Conservation (phyloP, 2,888 invertebrate genomes). For the Nemapogon koenigi region DNA sequence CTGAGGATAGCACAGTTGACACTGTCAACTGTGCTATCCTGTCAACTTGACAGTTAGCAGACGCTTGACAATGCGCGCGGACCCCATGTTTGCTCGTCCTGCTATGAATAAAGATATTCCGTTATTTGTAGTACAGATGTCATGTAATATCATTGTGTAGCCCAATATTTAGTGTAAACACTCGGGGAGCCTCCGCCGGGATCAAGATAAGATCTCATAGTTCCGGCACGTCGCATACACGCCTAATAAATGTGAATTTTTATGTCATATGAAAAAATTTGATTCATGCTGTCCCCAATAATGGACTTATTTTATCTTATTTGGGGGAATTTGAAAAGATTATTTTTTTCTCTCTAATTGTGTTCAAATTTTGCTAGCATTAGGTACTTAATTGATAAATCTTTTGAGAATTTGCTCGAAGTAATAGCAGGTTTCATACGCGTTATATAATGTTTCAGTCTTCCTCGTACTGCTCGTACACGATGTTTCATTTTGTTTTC, state of each 20-base stretch:
- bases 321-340: slow-evolving; percentile 25
- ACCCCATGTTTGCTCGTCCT: slow-evolving; percentile 42
- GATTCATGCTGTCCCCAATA: slow-evolving; percentile 32
- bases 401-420: too few species aligned
- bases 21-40: too few species aligned
- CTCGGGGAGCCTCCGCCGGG: slow-evolving; percentile 38
- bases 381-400: too few species aligned
- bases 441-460: too few species aligned
- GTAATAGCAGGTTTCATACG: too few species aligned
- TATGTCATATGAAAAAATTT: slow-evolving; percentile 31
- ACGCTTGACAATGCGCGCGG: slow-evolving; percentile 41
- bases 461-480: too few species aligned
- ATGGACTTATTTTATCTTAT: slow-evolving; percentile 46
- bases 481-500: slow-evolving; percentile 6
- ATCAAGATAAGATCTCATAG: slow-evolving; percentile 55
- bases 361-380: neutral
- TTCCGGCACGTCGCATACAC: slow-evolving; percentile 37
- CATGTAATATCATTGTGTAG: slow-evolving; percentile 64
- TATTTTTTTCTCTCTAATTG: slow-evolving; percentile 2
- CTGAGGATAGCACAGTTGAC: too few species aligned
- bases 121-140: slow-evolving; percentile 65
- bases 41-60: slow-evolving; percentile 54
- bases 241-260: slow-evolving; percentile 44
- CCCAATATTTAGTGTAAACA: slow-evolving; percentile 63
- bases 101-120: slow-evolving; percentile 65